phyloP scores from a whole-genome alignment of 2,888 invertebrate species.

The Cantharis flavilabris region DNA sequence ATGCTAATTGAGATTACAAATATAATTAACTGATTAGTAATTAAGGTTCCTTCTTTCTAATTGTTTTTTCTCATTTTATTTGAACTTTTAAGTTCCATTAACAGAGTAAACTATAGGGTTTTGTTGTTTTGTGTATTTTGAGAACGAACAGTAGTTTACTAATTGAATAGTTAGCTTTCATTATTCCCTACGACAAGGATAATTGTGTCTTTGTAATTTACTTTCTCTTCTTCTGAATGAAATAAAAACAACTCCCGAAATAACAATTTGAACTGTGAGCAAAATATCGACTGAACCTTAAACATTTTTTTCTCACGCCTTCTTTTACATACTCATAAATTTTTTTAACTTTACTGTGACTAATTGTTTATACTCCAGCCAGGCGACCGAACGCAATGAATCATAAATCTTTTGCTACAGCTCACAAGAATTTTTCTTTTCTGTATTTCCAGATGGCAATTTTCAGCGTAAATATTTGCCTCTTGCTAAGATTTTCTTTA shows the following conservation, averaged over 20 bases:
- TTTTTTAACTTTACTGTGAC: neutral
- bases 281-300: neutral
- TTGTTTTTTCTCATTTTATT: neutral
- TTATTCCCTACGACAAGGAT: neutral
- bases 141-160: neutral
- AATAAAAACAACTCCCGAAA: neutral
- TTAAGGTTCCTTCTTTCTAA: neutral
- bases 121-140: neutral
- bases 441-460: neutral
- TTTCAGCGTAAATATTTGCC: neutral
- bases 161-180: neutral
- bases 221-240: neutral
- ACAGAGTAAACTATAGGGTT: neutral
- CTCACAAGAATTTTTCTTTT: neutral
- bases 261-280: neutral
- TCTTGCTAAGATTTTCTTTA: neutral
- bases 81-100: neutral
- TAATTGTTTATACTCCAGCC: neutral
- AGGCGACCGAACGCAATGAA: neutral
- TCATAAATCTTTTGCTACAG: neutral
- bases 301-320: neutral
- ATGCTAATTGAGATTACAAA: neutral
- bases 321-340: neutral
- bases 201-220: neutral
- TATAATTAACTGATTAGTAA: neutral